Conservation (phyloP, 2,888 invertebrate genomes). For the Drosophila bunnanda region DNA sequence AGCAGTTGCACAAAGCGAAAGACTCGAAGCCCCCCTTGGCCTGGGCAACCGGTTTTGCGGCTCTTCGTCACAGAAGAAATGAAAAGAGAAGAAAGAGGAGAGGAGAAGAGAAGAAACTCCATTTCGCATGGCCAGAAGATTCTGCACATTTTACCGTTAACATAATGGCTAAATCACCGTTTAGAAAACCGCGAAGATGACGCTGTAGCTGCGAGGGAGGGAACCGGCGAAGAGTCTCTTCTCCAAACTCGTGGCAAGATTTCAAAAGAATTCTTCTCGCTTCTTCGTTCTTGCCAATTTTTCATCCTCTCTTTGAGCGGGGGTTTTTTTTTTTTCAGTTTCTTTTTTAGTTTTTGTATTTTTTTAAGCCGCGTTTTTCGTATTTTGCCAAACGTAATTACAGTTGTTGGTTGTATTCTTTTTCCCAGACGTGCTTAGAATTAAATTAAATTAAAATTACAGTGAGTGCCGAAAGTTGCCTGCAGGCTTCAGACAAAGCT, state of each 20-base stretch:
- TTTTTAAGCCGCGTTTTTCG: constrained; percentile 20
- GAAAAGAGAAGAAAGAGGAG: not conserved
- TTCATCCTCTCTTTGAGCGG: constrained; percentile 2
- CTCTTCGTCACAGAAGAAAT: constrained; percentile 4
- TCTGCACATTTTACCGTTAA: constrained; percentile 81
- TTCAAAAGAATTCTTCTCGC: constrained; percentile 43
- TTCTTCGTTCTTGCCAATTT: constrained; percentile 35
- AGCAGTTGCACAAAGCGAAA: constrained; percentile 41
- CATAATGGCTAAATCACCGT: constrained; percentile 81
- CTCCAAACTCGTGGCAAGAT: constrained; percentile 19
- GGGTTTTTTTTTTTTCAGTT: not conserved
- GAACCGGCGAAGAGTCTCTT: not conserved
- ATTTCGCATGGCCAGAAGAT: constrained; percentile 52
- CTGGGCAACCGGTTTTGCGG: constrained; percentile 26
- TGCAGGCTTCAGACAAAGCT: constrained; percentile 18
- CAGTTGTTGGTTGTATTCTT: constrained; percentile 58
- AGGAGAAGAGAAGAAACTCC: constrained; percentile 27
- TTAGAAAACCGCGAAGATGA: constrained; percentile 59
- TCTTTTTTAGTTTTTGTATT: constrained; percentile 18
- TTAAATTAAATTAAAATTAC: constrained; percentile 73
- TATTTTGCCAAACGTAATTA: constrained; percentile 61
- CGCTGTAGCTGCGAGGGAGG: constrained; percentile 14
- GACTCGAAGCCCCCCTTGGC: constrained; percentile 14
- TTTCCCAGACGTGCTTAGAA: constrained; percentile 69
- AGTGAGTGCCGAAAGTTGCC: constrained; percentile 40